Base-by-base conservation (phyloP, 2,113 vertebrate genomes). In the Dicaeum eximium region DNA sequence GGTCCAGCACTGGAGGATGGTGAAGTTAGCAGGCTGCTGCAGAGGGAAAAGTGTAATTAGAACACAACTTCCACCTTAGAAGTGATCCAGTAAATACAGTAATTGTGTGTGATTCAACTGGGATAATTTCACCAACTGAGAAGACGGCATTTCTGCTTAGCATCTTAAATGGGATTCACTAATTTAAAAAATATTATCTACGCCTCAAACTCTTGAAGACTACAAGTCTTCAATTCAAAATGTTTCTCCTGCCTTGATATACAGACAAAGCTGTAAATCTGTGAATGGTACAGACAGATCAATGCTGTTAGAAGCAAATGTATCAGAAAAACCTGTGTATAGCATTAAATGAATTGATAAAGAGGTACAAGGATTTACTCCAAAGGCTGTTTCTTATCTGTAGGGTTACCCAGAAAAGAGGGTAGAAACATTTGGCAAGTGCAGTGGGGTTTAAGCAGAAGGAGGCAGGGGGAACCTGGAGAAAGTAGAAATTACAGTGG, bases 381-480 rank as follows among this genome's bases (percentile, higher is more conserved):
- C 31, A 45, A 38, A 77, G 37, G 45, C 38, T 87, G 16, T 53
- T 15, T 77, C 33, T 47, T 58, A 50, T 27, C 42, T 66, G 15
- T 18, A 86, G 30, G 27, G 51, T n/a, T 51, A 87, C 40, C 6
- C 22, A 60, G 60, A 53, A 74, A 42, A 71, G 5, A 21, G 35
- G 3, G 4, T 37, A 25, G 24, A 90, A 84, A 37, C 8, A 78
- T 37, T 28, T 56, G 28, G 44, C 53, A 74, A 88, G 25, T 9
- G 19, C 20, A 14, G 38, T 9, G 38, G 30, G 45, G 31, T 40
- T 42, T 72, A 58, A 85, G 14, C 53, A 53, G 24, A 70, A 70
- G 22, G 28, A n/a, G 19, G 24, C 0, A 0, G 13, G 18, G 2
- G 3, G 10, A 37, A 20, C 3, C 5, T 57, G 25, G 33, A 13